A percentile compares a stretch with the other conserved stretches of the same genome.
These are phyloP conservation scores for Rhynchotus rufescens DNA, from an alignment of 2,797 vertebrate species.

Conservation along the genomic window DNA sequence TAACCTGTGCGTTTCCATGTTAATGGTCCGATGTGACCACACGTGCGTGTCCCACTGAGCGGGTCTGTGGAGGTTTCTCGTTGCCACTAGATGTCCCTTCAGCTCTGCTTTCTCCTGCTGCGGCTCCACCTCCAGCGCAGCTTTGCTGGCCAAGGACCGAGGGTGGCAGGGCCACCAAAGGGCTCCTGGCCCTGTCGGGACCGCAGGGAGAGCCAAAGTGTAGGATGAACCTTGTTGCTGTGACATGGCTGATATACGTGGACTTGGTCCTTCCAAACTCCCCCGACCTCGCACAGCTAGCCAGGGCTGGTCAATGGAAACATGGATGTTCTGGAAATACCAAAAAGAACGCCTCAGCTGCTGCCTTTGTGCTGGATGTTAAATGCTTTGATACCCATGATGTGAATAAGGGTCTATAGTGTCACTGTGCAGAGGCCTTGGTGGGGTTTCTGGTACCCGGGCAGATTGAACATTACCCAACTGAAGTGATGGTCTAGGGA, in stretches of 20 bases:
- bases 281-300: background rate
- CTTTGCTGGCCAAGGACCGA: background rate
- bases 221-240: background rate
- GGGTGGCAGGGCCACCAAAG: background rate
- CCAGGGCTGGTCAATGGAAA: background rate
- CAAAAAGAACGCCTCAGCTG: background rate
- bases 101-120: constrained; percentile 22
- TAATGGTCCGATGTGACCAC: rapidly evolving
- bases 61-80: background rate
- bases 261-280: background rate
- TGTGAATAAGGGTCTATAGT: rapidly evolving
- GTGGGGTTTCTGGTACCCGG: background rate
- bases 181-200: no score
- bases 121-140: background rate
- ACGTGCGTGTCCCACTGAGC: background rate
- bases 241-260: background rate
- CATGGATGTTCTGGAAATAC: background rate
- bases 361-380: background rate
- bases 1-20: rapidly evolving
- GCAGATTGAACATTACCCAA: background rate
- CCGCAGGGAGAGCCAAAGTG: background rate
- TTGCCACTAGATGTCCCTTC: constrained; percentile 72
- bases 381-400: background rate
- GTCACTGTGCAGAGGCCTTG: background rate
- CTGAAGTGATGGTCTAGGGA: background rate